Conservation (phyloP, 2,113 vertebrate species). For the Larimichthys polyactis region DNA sequence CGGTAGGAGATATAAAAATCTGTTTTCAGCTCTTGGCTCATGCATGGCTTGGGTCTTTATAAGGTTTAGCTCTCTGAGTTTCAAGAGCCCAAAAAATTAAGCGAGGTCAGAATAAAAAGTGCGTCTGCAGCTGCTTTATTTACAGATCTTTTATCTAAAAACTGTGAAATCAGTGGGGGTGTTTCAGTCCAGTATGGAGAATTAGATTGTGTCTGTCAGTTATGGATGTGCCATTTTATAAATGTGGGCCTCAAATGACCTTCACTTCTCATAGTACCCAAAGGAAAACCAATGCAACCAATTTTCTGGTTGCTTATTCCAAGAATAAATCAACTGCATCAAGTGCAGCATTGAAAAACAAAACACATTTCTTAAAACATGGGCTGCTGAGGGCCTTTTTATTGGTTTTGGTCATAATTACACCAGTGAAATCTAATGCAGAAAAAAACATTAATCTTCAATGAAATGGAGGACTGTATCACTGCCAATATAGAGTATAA, state of each 20-base stretch:
- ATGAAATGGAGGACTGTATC: constrained; percentile 1
- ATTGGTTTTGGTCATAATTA: constrained; percentile 48
- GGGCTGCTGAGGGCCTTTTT: constrained; percentile 4
- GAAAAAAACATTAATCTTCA: constrained; percentile 41
- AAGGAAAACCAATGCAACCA: constrained; percentile 21
- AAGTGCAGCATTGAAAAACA: constrained; percentile 19
- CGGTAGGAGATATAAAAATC: constrained; percentile 18
- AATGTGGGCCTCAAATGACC: neutral
- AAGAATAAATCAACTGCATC: constrained; percentile 16
- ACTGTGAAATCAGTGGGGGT: constrained; percentile 13
- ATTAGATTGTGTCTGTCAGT: constrained; percentile 54
- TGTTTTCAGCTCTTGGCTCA: constrained; percentile 26
- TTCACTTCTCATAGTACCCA: neutral
- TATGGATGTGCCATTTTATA: constrained; percentile 14
- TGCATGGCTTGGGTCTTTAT: constrained; percentile 26
- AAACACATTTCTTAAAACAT: constrained; percentile 16
- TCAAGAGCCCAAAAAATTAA: constrained; percentile 43
- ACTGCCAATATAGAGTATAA: constrained; percentile 29
- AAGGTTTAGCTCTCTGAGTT: neutral
- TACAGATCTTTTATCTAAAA: constrained; percentile 40
- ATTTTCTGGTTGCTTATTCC: neutral
- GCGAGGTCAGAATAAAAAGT: constrained; percentile 47
- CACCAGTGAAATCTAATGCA: constrained; percentile 21
- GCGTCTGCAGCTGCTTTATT: constrained; percentile 49
- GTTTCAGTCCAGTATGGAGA: constrained; percentile 44